Base-by-base conservation (phyloP, 2,113 vertebrate species). In the Nematolebias whitei region DNA sequence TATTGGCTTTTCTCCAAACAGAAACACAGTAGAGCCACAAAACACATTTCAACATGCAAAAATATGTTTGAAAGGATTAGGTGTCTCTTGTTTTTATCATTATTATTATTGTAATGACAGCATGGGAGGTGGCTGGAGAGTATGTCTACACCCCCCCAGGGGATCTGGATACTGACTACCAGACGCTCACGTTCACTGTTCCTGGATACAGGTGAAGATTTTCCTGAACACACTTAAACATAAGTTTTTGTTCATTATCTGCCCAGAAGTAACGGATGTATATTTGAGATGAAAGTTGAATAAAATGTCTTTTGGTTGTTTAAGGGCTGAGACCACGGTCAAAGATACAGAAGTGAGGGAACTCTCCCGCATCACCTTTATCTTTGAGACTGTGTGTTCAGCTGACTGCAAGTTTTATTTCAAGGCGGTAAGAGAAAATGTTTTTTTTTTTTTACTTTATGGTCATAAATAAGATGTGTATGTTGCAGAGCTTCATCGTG, bases 111-210 rank as follows among this genome's bases (percentile, higher is more conserved):
- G 47, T 63, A 51, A 47, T 53, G 43, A 24, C 91, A 99, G 97
- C 94, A 15, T 99, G 98, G 98, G 96, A 97, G 85, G 96, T 98
- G 72, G 96, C 96, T 0, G 95, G 96, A 10, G 97, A 99, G 48
- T 94, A 97, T 62, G 89, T 98, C 75, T 98, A 98, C 78, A 98
- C 96, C 0, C 94, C 91, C 0, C 92, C 94, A 0, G 95, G 95
- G 38, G 92, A 94, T 32, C 92, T 93, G 22, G 96, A 98, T 84
- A 94, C 93, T 0, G 95, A 98, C 83, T 96, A 94, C 66, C 90
- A 96, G 93, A 93, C 95, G 80, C 94, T 99, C 43, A 95, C 90
- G 0, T 89, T 99, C 79, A 85, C 79, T 12, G 92, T 98, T 10
- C 92, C 94, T 3, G 96, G 95, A 69, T 99, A 98, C 90, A 98